Evolutionary conservation across 2,888 invertebrate species (phyloP).

Genomic region (Phyllotreta cruciferae): DNA sequence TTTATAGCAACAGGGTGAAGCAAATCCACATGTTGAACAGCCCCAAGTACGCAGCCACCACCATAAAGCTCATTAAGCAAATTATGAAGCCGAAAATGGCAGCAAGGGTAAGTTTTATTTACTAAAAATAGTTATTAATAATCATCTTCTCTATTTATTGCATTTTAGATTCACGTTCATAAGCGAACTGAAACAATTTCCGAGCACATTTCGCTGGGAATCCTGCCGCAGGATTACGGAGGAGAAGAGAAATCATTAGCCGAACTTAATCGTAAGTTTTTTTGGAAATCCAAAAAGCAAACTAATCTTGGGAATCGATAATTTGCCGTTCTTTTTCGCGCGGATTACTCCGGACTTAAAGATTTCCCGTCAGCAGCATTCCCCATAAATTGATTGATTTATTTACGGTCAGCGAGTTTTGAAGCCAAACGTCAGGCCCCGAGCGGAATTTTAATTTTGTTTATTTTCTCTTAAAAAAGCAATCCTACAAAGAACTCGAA

Average conservation of each 20-base stretch:
- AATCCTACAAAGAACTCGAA: too few relatives aligned
- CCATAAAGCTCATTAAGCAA: slow-evolving; percentile 57
- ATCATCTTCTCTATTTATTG: background rate
- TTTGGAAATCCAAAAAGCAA: too few relatives aligned
- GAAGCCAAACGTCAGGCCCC: background rate
- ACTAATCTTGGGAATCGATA: too few relatives aligned
- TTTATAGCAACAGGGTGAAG: slow-evolving; percentile 25
- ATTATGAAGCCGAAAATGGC: slow-evolving; percentile 59
- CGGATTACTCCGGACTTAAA: background rate
- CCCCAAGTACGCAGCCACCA: slow-evolving; percentile 47
- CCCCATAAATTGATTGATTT: slow-evolving; percentile 9
- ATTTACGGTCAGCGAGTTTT: slow-evolving; percentile 9
- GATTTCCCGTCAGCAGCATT: background rate
- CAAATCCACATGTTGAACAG: slow-evolving; percentile 27
- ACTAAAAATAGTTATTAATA: background rate
- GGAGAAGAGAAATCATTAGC: slow-evolving; percentile 59
- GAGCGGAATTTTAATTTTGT: slow-evolving; percentile 4
- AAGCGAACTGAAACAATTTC: slow-evolving; percentile 36
- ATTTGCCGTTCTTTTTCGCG: background rate
- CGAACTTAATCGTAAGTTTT: slow-evolving; percentile 64
- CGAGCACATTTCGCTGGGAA: slow-evolving; percentile 40
- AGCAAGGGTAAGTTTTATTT: slow-evolving; percentile 51
- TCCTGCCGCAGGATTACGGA: slow-evolving; percentile 49
- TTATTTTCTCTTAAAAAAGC: background rate
- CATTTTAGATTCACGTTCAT: slow-evolving; percentile 45